Base-by-base conservation (phyloP, 2,888 invertebrate species). In the Scotopteryx bipunctaria region DNA sequence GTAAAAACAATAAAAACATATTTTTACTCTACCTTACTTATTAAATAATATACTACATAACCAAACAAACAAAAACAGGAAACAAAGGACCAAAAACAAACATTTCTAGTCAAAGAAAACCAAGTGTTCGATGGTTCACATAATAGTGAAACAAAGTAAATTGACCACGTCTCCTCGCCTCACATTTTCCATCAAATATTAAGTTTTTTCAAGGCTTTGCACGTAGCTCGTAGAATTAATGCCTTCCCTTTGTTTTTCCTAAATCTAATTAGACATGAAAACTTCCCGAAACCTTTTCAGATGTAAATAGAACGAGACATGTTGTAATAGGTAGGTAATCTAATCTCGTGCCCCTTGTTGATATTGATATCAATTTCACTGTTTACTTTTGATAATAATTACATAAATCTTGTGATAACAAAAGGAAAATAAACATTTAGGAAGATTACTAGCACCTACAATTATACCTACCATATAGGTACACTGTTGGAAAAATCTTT, bases 261-360 rank as follows among this genome's bases (percentile, higher is more conserved):
- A 35, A 55, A 56, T 57, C 43, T 49, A 57, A 60, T 60, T 57
- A 60, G 3, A 11, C 3, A n/a, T 40, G 33, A 47, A 47, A 48
- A 38, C 47, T 55, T 45, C 5, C 14, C 47, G 35, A 33, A n/a
- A 21, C 45, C 19, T 27, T 37, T 19, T 25, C 29, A 8, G 6
- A 19, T 36, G 31, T 38, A 38, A 45, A 42, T 21, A 46, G 23
- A 42, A 15, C 17, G 32, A 50, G 15, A 44, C 49, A 35, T 35
- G 17, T 5, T 17, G 8, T 11, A 14, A 14, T 1, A 4, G 2
- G 1, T 8, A n/a, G n/a, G n/a, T 16, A 16, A 33, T 33, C 25
- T 23, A 17, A 40, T 27, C 16, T 40, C 13, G 14, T 44, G 19
- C 29, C 31, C 41, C 31, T 43, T 23, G 14, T 9, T 23, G 16